Conservation (phyloP, 2,888 invertebrate species). For the Macrophya alboannulata region DNA sequence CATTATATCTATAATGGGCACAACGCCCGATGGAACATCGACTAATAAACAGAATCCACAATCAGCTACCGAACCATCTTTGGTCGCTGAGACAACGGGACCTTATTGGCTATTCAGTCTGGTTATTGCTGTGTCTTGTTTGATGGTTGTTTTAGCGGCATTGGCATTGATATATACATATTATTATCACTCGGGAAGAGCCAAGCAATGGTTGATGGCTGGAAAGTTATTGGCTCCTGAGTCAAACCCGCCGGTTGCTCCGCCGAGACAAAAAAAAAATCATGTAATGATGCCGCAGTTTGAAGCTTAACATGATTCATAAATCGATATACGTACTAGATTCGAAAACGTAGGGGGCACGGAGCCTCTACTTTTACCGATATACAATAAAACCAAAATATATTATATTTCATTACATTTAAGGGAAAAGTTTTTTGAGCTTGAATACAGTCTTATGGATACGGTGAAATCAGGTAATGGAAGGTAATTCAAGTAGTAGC, state of each 20-base stretch:
- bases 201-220: conserved; percentile 84
- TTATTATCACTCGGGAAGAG: conserved; percentile 88
- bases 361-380: background rate
- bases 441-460: background rate
- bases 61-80: conserved; percentile 80
- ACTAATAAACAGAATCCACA: conserved; percentile 74
- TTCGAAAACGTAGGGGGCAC: background rate
- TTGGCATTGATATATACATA: conserved; percentile 88
- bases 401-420: background rate
- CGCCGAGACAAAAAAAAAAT: conserved; percentile 76
- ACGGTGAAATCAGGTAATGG: background rate
- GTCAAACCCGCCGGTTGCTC: conserved; percentile 73
- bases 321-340: background rate
- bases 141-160: conserved; percentile 85
- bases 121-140: conserved; percentile 85
- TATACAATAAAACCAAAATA: conserved; percentile 4
- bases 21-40: conserved; percentile 80
- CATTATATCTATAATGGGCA: conserved; percentile 80
- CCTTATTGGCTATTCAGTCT: conserved; percentile 75
- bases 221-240: conserved; percentile 66
- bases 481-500: background rate
- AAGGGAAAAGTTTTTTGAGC: background rate
- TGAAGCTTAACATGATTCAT: conserved; percentile 50
- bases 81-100: conserved; percentile 77
- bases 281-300: conserved; percentile 65